Conservation (phyloP, 2,888 invertebrate species). For the Pimpla rufipes region DNA sequence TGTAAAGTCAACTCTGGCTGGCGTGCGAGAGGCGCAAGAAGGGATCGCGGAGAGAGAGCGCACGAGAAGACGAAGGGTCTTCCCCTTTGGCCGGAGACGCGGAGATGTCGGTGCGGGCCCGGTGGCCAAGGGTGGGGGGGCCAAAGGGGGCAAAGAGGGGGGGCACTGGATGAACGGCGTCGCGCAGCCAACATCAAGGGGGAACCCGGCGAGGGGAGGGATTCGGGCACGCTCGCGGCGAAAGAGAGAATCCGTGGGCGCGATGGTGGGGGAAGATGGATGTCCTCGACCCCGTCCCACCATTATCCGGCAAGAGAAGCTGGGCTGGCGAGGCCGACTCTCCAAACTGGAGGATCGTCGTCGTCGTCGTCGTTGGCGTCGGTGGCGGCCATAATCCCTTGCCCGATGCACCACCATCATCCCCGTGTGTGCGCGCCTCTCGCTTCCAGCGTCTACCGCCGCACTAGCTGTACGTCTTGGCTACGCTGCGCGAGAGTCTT, state of each 20-base stretch:
- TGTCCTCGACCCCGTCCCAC: conserved; percentile 84
- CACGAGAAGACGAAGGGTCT: conserved; percentile 81
- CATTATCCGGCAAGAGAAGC: conserved; percentile 71
- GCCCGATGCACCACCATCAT: conserved; percentile 80
- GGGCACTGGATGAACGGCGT: conserved; percentile 67
- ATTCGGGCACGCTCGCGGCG: conserved; percentile 61
- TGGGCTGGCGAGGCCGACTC: conserved; percentile 80
- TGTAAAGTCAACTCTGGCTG: conserved; percentile 79
- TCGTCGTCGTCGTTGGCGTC: conserved; percentile 60
- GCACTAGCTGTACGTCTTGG: conserved; percentile 57
- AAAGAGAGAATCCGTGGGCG: conserved; percentile 73
- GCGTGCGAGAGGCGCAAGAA: conserved; percentile 53
- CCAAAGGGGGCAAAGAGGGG: conserved; percentile 32
- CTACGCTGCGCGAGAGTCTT: conserved; percentile 40
- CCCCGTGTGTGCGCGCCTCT: conserved; percentile 60
- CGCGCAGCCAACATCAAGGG: conserved; percentile 73
- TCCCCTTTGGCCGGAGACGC: conserved; percentile 75
- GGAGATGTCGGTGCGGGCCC: conserved; percentile 67
- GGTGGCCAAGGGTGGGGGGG: conserved; percentile 56
- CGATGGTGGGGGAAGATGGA: conserved; percentile 83
- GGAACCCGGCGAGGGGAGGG: conserved; percentile 79
- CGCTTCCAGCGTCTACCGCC: conserved; percentile 67
- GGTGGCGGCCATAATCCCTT: conserved; percentile 84
- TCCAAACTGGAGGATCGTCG: conserved; percentile 80
- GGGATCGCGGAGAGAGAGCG: conserved; percentile 72